Percentiles rank a stretch among this genome's conserved stretches.
These are phyloP conservation scores for Limenitis arthemis DNA, from an alignment of 2,888 invertebrate species.

Conservation along the genomic window DNA sequence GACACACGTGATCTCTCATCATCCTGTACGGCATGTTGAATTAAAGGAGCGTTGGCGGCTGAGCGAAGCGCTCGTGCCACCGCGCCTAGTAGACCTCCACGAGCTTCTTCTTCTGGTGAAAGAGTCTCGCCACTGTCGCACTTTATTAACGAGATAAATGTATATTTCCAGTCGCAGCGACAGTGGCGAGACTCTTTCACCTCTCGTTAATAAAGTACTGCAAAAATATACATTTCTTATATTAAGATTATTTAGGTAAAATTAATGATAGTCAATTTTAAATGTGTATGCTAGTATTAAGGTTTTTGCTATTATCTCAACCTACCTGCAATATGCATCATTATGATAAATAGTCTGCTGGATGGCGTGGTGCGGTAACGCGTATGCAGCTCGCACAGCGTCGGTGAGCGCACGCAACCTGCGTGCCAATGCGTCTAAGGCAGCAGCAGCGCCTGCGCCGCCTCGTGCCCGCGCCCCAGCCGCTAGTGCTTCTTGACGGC, in stretches of 20 bases:
- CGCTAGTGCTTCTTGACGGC: constrained; percentile 71
- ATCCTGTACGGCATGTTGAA: constrained; percentile 27
- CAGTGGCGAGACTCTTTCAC: too few species aligned
- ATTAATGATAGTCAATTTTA: background rate
- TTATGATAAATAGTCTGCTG: constrained; percentile 87
- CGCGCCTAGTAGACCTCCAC: constrained; percentile 75
- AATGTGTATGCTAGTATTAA: background rate
- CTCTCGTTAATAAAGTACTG: background rate
- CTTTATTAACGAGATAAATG: too few species aligned
- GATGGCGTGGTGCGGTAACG: constrained; percentile 81
- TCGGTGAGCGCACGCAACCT: constrained; percentile 80
- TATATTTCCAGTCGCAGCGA: constrained; percentile 58
- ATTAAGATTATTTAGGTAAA: background rate
- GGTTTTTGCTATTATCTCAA: background rate
- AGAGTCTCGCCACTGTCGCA: constrained; percentile 79
- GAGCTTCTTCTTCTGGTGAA: constrained; percentile 70
- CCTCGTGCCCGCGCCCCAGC: constrained; percentile 73
- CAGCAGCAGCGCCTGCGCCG: constrained; percentile 68
- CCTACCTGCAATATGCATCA: constrained; percentile 75
- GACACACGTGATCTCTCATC: constrained; percentile 55
- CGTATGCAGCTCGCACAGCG: constrained; percentile 80
- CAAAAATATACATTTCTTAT: background rate
- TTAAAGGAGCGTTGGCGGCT: constrained; percentile 27
- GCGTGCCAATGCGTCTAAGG: constrained; percentile 73
- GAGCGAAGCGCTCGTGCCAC: constrained; percentile 75